A percentile compares a stretch with the other conserved stretches of the same genome.
Conservation (phyloP, 2,888 invertebrate species). For the Branchellion lobata region DNA sequence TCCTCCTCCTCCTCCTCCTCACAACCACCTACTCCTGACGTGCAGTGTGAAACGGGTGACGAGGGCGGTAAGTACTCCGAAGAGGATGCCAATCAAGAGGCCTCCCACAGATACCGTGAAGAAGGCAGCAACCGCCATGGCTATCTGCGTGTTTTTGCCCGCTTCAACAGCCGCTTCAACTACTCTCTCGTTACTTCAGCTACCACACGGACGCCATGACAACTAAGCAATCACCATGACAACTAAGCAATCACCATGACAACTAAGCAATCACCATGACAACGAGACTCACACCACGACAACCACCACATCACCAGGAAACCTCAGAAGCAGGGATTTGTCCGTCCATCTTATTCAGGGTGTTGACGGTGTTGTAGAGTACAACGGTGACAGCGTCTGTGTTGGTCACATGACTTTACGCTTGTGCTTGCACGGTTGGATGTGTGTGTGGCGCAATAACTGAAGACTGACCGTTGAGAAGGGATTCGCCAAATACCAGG, state of each 20-base stretch:
- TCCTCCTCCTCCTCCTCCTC: not conserved
- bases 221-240: too few species aligned
- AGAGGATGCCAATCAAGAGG: constrained; percentile 63
- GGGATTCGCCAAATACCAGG: constrained; percentile 67
- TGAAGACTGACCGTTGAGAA: constrained; percentile 64
- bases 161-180: not conserved
- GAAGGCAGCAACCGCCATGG: constrained; percentile 64
- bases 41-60: constrained; percentile 61
- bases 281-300: too few species aligned
- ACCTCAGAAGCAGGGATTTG: constrained; percentile 56
- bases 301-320: not conserved
- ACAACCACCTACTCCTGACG: constrained; percentile 59
- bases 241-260: too few species aligned
- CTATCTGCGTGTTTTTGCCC: constrained; percentile 58
- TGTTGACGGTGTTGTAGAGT: constrained; percentile 65
- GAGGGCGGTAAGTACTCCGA: constrained; percentile 64
- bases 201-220: too few species aligned
- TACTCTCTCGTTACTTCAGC: not conserved
- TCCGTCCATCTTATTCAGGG: constrained; percentile 60
- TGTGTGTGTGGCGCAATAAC: not conserved
- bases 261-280: too few species aligned
- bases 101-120: constrained; percentile 65
- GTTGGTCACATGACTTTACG: constrained; percentile 7
- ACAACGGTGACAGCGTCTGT: constrained; percentile 67
- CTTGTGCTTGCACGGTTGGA: too few species aligned